Conservation (phyloP, 2,113 vertebrate genomes). For the Brachypodius melanocephalos region DNA sequence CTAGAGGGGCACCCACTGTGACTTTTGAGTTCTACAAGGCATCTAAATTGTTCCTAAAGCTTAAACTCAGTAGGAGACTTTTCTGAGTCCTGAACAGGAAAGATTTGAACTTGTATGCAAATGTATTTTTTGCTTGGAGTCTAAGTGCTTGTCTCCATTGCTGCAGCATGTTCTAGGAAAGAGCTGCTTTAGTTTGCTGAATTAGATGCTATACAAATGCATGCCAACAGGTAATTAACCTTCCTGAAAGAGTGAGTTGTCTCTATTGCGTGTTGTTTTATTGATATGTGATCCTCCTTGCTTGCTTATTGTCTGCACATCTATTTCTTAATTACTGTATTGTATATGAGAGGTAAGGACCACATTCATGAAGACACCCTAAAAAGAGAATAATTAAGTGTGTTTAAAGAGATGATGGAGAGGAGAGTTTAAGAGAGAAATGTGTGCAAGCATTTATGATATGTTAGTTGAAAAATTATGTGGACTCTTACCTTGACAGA, state of each 20-base stretch:
- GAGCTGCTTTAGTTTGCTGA: not conserved
- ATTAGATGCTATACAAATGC: not conserved
- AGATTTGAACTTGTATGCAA: not conserved
- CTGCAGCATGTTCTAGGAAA: not conserved
- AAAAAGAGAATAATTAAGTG: not conserved
- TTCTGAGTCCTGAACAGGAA: not conserved
- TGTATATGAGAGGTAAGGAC: not conserved
- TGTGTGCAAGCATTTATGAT: not conserved
- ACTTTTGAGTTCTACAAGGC: not conserved
- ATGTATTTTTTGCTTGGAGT: not conserved
- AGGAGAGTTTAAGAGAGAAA: not conserved
- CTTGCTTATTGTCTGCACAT: not conserved
- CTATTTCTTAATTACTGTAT: not conserved
- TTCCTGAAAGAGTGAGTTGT: not conserved
- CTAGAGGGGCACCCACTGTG: not conserved
- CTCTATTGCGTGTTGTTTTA: not conserved
- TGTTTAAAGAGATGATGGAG: not conserved
- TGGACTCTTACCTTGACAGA: not conserved
- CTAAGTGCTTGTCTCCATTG: not conserved
- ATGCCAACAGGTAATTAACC: not conserved
- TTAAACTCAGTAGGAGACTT: not conserved
- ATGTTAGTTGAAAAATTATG: not conserved
- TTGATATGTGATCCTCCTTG: not conserved
- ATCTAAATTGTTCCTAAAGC: conserved; percentile 11
- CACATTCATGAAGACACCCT: not conserved